Percentiles rank a stretch among this genome's conserved stretches.
Conservation (phyloP, 2,888 invertebrate genomes). For the Oscheius myriophilus region DNA sequence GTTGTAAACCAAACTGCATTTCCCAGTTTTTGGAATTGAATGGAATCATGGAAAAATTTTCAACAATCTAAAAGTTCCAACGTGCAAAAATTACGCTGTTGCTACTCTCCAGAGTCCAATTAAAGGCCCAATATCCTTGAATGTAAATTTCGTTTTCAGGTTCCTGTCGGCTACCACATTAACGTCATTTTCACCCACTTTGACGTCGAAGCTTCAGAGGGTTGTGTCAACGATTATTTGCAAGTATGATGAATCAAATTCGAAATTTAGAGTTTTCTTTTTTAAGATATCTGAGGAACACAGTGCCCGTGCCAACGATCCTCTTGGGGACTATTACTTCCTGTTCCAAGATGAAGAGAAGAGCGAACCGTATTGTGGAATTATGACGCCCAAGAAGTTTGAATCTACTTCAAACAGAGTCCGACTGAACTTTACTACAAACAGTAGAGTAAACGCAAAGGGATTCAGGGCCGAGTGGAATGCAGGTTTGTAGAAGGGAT, state of each 20-base stretch:
- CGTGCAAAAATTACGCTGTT: no score
- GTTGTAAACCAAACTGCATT: no score
- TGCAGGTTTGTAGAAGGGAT: conserved; percentile 45
- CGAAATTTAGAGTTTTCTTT: neutral
- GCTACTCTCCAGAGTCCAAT: no score
- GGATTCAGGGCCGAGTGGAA: conserved; percentile 64
- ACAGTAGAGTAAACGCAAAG: conserved; percentile 48
- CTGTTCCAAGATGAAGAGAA: conserved; percentile 63
- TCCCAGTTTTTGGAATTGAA: neutral
- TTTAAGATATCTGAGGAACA: conserved; percentile 63
- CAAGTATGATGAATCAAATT: neutral
- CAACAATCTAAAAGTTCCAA: no score
- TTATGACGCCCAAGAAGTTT: conserved; percentile 45
- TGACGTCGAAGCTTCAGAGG: conserved; percentile 52
- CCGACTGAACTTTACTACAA: conserved; percentile 65
- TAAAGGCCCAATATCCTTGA: no score
- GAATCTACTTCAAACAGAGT: conserved; percentile 59
- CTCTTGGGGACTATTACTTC: conserved; percentile 64
- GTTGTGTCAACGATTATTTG: conserved; percentile 58
- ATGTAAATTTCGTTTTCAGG: conserved; percentile 25
- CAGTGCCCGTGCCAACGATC: conserved; percentile 58
- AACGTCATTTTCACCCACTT: conserved; percentile 53
- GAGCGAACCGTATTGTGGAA: conserved; percentile 53
- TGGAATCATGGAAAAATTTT: conserved; percentile 2
- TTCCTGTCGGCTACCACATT: conserved; percentile 62